These are phyloP conservation scores for Anser cygnoides DNA, from an alignment of 2,113 vertebrate species.

Conservation along the genomic window DNA sequence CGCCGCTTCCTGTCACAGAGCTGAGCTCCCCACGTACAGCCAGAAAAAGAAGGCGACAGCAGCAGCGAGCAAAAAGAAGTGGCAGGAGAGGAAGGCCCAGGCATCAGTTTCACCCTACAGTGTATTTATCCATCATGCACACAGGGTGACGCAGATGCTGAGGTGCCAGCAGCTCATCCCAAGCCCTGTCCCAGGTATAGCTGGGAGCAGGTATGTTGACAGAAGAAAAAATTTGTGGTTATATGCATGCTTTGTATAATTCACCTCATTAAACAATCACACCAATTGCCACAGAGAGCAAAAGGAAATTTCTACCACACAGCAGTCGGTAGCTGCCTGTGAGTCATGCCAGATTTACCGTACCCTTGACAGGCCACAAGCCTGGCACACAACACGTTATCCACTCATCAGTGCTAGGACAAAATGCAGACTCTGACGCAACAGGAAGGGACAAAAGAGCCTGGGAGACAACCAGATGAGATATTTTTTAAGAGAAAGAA, in stretches of 20 bases:
- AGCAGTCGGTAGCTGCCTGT: background rate
- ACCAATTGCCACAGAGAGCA: background rate
- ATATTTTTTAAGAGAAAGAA: background rate
- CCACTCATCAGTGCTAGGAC: background rate
- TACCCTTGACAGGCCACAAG: background rate
- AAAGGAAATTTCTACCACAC: background rate
- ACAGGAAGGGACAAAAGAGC: background rate
- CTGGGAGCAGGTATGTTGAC: background rate
- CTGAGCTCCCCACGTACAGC: background rate
- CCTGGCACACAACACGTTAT: background rate
- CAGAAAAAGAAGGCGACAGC: background rate
- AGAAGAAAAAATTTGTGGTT: background rate
- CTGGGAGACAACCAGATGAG: background rate
- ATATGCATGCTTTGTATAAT: background rate
- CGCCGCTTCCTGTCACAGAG: background rate
- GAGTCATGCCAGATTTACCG: background rate
- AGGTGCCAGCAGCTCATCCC: background rate
- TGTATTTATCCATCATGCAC: background rate
- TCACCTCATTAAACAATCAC: background rate
- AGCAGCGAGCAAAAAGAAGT: background rate
- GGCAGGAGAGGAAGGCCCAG: background rate
- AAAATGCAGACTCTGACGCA: background rate
- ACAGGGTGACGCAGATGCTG: background rate
- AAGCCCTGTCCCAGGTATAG: background rate
- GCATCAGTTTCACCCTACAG: background rate